Conservation (phyloP, 2,113 vertebrate species). For the Rhadina sibilatrix region DNA sequence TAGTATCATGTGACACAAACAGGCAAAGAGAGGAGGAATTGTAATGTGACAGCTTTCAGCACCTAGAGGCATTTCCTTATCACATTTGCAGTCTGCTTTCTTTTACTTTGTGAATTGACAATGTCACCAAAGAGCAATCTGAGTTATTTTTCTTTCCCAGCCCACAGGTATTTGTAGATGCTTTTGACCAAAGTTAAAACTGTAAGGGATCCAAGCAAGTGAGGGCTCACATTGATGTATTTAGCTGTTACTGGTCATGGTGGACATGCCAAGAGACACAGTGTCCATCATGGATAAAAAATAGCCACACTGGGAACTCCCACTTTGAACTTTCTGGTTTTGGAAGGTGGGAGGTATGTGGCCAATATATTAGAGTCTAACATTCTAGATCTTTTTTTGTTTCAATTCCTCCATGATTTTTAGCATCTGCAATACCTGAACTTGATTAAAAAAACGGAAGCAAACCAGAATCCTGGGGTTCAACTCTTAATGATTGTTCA, state of each 20-base stretch:
- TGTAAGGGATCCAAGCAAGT: not conserved
- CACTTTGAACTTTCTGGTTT: not conserved
- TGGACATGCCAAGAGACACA: accelerated
- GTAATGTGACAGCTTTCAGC: not conserved
- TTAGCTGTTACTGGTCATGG: not conserved
- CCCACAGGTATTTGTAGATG: not conserved
- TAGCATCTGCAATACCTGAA: not conserved
- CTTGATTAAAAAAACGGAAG: not conserved
- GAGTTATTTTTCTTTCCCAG: not conserved
- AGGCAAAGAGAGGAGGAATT: not conserved
- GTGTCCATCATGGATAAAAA: not conserved
- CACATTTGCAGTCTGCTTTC: not conserved
- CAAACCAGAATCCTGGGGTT: not conserved
- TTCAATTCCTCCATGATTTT: not conserved
- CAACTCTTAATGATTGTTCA: not conserved
- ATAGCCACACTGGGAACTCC: not conserved
- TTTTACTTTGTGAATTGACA: not conserved
- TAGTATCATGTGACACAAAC: not conserved
- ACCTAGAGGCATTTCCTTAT: not conserved
- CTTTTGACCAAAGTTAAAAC: not conserved
- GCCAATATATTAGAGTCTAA: not conserved
- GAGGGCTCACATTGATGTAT: accelerated
- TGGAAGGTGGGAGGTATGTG: not conserved
- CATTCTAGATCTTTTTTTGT: not conserved
- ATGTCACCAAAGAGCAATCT: not conserved